Base-by-base conservation (phyloP, 2,888 invertebrate genomes). In the Blera fallax region DNA sequence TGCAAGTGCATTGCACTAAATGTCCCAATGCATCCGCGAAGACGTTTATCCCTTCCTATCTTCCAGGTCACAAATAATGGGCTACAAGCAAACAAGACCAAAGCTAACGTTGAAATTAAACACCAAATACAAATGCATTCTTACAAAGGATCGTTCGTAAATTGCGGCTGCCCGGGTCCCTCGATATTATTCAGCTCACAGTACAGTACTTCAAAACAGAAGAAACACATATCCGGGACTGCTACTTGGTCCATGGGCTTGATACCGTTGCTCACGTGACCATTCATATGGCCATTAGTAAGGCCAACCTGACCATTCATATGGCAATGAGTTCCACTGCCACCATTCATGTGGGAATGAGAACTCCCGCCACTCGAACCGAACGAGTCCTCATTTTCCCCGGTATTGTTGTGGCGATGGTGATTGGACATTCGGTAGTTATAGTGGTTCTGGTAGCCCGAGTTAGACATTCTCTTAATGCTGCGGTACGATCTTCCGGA, bases 21-120 rank as follows among this genome's bases (percentile, higher is more conserved):
- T 60, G 99, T 99, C 83, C 99, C 99, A 91, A 99, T 99, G 93
- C 99, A 99, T 64, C 99, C 99, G 88, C 99, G 95, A 87, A 99
- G 94, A 88, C 98, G 95, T 90, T 97, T 96, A 91, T 98, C 98
- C 91, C 97, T 96, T 67, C 99, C 99, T 91, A 98, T 98, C 93
- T 98, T 97, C 99, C 99, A 99, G 87, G 99, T 99, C 88, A 99
- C 99, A 94, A 99, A 99, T 91, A 99, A 94, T 73, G 99, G 99
- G 93, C 98, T 98, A 93, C 27, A 29, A 74, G 6, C 27, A 70
- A 70, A 77, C 29, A 62, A 72, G 0, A 52, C 29, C 40, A 65
- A 70, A 82, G 56, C 43, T 52, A 69, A 70, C 27, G 52, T 78
- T 54, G 69, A 74, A 78, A 72, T 78, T 27, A 64, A 65, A 70